Base-by-base conservation (phyloP, 1,140 invertebrate species). In the Zaprionus nigranus region DNA sequence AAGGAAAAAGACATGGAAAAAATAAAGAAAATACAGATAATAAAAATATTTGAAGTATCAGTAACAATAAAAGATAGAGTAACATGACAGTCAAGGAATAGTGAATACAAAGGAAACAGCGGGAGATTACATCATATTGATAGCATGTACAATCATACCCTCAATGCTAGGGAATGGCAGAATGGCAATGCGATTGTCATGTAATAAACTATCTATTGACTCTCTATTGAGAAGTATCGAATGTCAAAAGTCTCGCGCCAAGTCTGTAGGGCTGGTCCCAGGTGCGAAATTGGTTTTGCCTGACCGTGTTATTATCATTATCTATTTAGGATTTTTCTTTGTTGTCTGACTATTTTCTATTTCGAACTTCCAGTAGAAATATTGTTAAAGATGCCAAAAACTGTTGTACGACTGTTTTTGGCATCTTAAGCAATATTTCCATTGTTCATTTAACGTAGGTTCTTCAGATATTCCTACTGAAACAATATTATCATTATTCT, bases 131-230 rank as follows among this genome's bases (percentile, higher is more conserved):
- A 12, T 26, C 58, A 36, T 22, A 60, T 46, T 61, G 22, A 43
- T 54, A 51, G 34, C 34, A 13, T 54, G 20, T 57, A 82, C 80
- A 83, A 82, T 62, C 30, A 63, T 2, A 43, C 34, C 24, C 51
- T 71, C 79, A 34, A 49, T 56, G 13, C 5, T 30, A 30, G 7
- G 7, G 2, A 30, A 53, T 73, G 40, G 24, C 28, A 68, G 73
- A 79, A 74, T 62, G 60, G 49, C 66, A 59, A 69, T 67, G 38
- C 59, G 53, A 78, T 74, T 84, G 75, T 81, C 59, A 78, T 81
- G 72, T 79, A 71, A 80, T 83, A 60, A 79, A 79, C 65, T 79
- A 77, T 63, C 56, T 64, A 81, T 86, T 79, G 78, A 73, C 49
- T 75, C 36, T 65, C 53, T 63, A 74, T 70, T 43, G n/a, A 7